A percentile compares a stretch with the other conserved stretches of the same genome.
Conservation (phyloP, 53 echinoderm and acorn worm species). For the Apostichopus leukothele region DNA sequence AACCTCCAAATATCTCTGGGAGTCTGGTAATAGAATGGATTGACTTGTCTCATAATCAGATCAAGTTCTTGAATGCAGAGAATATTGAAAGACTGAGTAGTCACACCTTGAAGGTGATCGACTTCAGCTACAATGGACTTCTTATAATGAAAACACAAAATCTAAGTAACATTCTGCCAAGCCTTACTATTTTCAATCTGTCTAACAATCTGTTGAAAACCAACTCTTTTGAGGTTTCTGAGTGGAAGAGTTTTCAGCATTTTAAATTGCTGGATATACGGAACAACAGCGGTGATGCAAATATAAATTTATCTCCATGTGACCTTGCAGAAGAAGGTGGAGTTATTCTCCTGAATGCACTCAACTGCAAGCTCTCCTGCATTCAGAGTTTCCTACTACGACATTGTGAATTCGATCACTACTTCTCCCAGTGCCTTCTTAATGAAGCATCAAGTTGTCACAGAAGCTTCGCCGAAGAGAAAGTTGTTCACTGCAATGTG, state of each 20-base stretch:
- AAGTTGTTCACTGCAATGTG: too few species aligned
- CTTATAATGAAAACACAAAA: not conserved
- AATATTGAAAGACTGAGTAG: not conserved
- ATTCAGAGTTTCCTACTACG: too few species aligned
- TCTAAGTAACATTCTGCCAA: not conserved
- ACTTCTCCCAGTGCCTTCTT: too few species aligned
- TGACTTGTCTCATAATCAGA: slow-evolving; percentile 5
- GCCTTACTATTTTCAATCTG: not conserved
- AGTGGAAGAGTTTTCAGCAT: not conserved
- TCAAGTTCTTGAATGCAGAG: not conserved
- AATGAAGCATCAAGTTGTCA: too few species aligned
- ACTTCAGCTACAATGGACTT: slow-evolving; percentile 1
- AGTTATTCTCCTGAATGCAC: not conserved
- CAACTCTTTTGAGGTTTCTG: not conserved
- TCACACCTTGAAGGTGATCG: not conserved
- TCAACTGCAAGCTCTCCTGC: not conserved
- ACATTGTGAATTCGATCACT: too few species aligned
- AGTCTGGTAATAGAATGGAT: slow-evolving; percentile 1
- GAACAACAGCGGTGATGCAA: not conserved
- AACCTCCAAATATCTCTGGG: not conserved
- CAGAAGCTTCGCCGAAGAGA: too few species aligned
- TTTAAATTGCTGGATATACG: not conserved
- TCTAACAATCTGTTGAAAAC: not conserved
- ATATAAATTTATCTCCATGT: not conserved
- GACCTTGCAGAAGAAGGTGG: not conserved